Percentiles rank a stretch among this genome's conserved stretches.
Conservation (phyloP, 2,797 vertebrate species). For the Nyctalus aviator region DNA sequence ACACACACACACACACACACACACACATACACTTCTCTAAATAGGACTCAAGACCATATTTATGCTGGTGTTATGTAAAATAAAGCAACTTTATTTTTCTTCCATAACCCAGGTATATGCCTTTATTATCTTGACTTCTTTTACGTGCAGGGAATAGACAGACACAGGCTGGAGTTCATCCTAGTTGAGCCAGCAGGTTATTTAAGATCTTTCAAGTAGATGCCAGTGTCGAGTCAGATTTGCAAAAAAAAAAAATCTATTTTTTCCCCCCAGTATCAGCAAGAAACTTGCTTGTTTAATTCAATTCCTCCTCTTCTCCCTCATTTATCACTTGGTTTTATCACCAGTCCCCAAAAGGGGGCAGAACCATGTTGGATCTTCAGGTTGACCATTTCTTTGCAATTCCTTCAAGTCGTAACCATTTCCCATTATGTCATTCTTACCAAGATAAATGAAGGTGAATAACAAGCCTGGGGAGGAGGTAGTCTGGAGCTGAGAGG, state of each 20-base stretch:
- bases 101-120: background rate
- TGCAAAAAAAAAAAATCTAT: background rate
- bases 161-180: background rate
- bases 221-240: background rate
- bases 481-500: background rate
- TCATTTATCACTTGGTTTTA: conserved; percentile 53
- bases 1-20: too few relatives aligned
- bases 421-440: conserved; percentile 81
- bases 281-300: conserved; percentile 20
- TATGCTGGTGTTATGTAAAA: background rate
- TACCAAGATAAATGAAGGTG: conserved; percentile 76
- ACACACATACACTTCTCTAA: background rate
- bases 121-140: background rate
- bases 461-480: conserved; percentile 51
- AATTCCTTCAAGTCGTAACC: conserved; percentile 75
- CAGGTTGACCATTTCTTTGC: conserved; percentile 69
- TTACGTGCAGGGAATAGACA: background rate
- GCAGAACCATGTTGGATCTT: conserved; percentile 52
- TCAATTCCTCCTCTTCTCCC: background rate
- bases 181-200: background rate
- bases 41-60: background rate
- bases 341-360: conserved; percentile 43
- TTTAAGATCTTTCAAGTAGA: conserved; percentile 29
- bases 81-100: conserved; percentile 21
- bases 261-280: background rate